These are phyloP conservation scores for Hydrotaea cyrtoneurina DNA, from an alignment of 2,888 invertebrate genomes.

Conservation along the genomic window DNA sequence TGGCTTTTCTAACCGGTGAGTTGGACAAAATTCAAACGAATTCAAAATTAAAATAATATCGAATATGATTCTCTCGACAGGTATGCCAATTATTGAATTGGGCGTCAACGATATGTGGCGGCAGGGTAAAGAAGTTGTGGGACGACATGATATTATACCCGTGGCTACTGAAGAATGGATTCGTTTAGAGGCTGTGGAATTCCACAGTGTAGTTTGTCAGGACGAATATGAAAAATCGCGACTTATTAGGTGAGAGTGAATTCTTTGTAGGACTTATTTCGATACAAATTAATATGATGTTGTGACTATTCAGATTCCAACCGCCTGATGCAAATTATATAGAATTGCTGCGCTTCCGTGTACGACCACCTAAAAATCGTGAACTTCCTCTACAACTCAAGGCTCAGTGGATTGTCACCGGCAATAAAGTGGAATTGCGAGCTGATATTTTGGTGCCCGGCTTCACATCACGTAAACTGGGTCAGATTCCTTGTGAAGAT, in stretches of 20 bases:
- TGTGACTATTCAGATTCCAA: constrained; percentile 87
- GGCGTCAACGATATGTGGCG: constrained; percentile 98
- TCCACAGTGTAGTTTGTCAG: constrained; percentile 95
- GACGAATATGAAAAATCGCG: constrained; percentile 93
- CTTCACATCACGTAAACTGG: constrained; percentile 96
- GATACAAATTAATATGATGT: not conserved
- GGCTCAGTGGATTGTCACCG: constrained; percentile 92
- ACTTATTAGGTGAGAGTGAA: constrained; percentile 89
- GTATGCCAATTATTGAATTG: constrained; percentile 97
- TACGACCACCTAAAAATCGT: constrained; percentile 96
- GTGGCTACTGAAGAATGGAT: constrained; percentile 99
- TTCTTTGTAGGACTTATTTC: not conserved
- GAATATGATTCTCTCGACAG: constrained; percentile 79
- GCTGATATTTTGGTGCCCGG: constrained; percentile 98
- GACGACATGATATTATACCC: constrained; percentile 99
- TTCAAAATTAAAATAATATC: no score
- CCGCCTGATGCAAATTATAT: constrained; percentile 99
- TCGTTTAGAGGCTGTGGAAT: constrained; percentile 94
- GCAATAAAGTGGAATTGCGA: constrained; percentile 95
- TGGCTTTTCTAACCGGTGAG: constrained; percentile 95
- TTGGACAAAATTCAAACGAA: not conserved
- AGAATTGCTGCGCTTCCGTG: constrained; percentile 96
- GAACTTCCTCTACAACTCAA: constrained; percentile 98
- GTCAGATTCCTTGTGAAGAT: constrained; percentile 98
- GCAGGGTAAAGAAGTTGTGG: constrained; percentile 99